Evolutionary conservation across 2,888 invertebrate species (phyloP), one percentile per base, ranked within the genome.

Genomic region (Lepidochitona cinerea): DNA sequence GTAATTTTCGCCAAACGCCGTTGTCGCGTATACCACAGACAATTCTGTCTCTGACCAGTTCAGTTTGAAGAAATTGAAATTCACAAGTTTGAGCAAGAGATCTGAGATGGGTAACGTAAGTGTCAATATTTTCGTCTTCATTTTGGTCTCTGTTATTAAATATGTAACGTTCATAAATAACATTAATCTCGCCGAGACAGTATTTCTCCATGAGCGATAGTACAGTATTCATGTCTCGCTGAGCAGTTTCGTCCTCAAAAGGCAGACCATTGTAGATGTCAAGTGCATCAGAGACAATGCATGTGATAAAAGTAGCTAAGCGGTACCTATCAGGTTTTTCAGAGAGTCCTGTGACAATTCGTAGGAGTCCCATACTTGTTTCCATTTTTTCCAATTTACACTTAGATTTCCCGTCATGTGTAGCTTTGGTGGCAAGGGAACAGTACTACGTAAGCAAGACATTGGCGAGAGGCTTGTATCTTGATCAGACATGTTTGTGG

Each of bases 11-110:
- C 18, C 59, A n/a, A 5, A 70, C 35, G 4, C 36, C 33, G 7
- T 52, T 54, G 36, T 70, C 70, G 1, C 5, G 35, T 36, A 70
- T 59, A 14, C 54, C 70, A 59, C 59, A 70, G 14, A 70, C 18
- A 2, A 59, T 54, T 54, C 70, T 29, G 37, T 70, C 70, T 37
- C 70, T 53, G 18, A 70, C 36, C 37, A 70, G 33, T n/a, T 52
- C 52, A 37, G 36, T 53, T 33, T 59, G 33, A 1, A 70, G 54
- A 35, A 23, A 37, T 29, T 41, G 29, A 36, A 70, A 70, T 35
- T 71, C 33, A 32, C 37, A 64, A 5, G 64, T 4, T 7, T 49
- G 49, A 49, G 49, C 3, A 49, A 49, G 49, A 64, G 33, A 32
- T 9, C 64, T 2, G 3, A 64, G 33, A 14, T 33, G 2, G 32